phyloP scores from a whole-genome alignment of 1,140 invertebrate genomes.

The Polypedilum pembai region DNA sequence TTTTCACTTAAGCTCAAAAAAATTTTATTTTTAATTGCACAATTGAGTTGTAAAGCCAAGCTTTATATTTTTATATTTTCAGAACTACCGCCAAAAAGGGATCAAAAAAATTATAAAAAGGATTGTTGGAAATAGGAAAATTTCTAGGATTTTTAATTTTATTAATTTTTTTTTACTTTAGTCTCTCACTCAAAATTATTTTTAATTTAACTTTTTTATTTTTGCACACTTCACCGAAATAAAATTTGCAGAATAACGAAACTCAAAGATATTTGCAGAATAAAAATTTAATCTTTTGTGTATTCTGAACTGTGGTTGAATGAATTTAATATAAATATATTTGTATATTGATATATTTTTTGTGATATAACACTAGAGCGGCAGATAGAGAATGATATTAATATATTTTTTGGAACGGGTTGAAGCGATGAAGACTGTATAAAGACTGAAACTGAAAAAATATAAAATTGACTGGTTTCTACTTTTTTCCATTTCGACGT shows the following conservation, averaged over 20 bases:
- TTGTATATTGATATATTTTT: slow-evolving; percentile 6
- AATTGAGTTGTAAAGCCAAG: neutral
- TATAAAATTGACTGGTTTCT: slow-evolving; percentile 26
- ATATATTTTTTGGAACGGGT: slow-evolving; percentile 26
- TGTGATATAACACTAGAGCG: slow-evolving; percentile 27
- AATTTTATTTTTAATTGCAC: neutral
- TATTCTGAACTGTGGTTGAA: too few species aligned
- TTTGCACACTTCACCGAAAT: neutral
- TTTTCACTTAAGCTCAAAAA: neutral
- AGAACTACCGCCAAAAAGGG: too few species aligned
- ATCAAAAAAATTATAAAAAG: neutral
- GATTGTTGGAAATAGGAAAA: neutral
- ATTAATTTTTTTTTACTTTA: too few species aligned
- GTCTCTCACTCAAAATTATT: too few species aligned
- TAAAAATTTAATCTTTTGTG: neutral
- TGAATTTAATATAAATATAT: neutral
- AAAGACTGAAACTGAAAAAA: slow-evolving; percentile 27
- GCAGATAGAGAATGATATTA: slow-evolving; percentile 26
- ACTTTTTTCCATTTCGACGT: slow-evolving; percentile 27
- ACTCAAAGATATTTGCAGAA: neutral
- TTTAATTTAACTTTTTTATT: neutral
- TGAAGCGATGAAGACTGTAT: slow-evolving; percentile 27
- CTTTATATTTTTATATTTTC: neutral
- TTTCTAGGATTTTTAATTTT: too few species aligned
- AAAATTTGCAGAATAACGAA: too few species aligned